Conservation (phyloP, 2,113 vertebrate species). For the Motacilla alba region DNA sequence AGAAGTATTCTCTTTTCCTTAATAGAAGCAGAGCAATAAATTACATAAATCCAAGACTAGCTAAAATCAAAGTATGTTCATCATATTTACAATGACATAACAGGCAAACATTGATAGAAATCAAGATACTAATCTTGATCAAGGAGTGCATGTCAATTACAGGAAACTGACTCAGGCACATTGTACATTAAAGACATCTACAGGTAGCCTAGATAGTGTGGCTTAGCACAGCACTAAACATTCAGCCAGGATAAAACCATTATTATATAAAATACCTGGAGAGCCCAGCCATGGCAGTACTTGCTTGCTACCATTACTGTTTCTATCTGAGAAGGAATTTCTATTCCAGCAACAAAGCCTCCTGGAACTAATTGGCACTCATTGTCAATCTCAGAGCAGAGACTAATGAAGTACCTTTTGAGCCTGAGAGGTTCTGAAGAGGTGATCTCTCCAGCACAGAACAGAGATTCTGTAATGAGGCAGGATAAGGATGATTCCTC, state of each 20-base stretch:
- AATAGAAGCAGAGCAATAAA: not conserved
- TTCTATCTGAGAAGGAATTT: not conserved
- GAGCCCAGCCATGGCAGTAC: not conserved
- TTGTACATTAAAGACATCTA: not conserved
- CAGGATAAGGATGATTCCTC: not conserved
- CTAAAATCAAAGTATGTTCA: not conserved
- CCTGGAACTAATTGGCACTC: conserved; percentile 42
- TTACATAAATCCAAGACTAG: not conserved
- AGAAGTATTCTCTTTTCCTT: not conserved
- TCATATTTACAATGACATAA: not conserved
- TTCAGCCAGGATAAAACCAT: not conserved
- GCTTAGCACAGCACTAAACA: not conserved
- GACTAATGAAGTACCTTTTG: conserved; percentile 40
- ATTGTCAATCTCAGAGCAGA: not conserved
- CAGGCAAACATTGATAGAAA: not conserved
- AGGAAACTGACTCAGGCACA: not conserved
- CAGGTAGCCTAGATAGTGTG: not conserved
- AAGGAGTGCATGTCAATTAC: not conserved
- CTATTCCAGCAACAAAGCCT: conserved; percentile 4
- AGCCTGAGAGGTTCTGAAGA: conserved; percentile 31
- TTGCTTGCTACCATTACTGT: not conserved
- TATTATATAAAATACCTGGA: not conserved
- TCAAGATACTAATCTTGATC: not conserved
- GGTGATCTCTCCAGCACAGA: conserved; percentile 6
- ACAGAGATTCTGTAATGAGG: not conserved